Evolutionary conservation across 2,113 vertebrate species (phyloP).

Genomic region (Trachemys scripta): DNA sequence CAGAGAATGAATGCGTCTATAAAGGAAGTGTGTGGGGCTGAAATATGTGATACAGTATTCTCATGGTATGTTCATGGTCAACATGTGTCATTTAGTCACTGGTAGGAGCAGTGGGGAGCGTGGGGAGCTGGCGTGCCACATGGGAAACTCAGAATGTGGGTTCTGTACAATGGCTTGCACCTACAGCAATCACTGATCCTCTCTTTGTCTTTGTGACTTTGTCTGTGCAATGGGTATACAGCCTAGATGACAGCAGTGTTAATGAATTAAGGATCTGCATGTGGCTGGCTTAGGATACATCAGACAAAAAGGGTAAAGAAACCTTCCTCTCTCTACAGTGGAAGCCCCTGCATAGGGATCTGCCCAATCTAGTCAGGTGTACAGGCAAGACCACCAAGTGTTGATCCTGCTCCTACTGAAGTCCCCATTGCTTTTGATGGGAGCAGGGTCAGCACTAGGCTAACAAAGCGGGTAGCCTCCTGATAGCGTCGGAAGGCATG

Average conservation of each 20-base stretch:
- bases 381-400: not conserved
- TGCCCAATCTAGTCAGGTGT: not conserved
- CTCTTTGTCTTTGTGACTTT: not conserved
- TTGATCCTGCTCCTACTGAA: not conserved
- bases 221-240: not conserved
- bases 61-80: accelerated
- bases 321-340: not conserved
- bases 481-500: not conserved
- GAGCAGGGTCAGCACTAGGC: not conserved
- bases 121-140: accelerated
- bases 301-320: not conserved
- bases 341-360: not conserved
- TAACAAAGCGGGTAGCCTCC: not conserved
- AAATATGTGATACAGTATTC: too few species aligned
- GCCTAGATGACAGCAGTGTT: not conserved
- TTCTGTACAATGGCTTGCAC: accelerated
- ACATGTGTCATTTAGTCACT: not conserved
- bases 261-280: too few species aligned
- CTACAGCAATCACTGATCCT: not conserved
- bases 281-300: not conserved
- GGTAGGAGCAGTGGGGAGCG: not conserved
- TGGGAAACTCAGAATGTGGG: accelerated
- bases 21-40: accelerated
- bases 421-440: not conserved
- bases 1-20: accelerated